Base-by-base conservation (phyloP, 2,797 vertebrate genomes). In the Pempheris klunzingeri region DNA sequence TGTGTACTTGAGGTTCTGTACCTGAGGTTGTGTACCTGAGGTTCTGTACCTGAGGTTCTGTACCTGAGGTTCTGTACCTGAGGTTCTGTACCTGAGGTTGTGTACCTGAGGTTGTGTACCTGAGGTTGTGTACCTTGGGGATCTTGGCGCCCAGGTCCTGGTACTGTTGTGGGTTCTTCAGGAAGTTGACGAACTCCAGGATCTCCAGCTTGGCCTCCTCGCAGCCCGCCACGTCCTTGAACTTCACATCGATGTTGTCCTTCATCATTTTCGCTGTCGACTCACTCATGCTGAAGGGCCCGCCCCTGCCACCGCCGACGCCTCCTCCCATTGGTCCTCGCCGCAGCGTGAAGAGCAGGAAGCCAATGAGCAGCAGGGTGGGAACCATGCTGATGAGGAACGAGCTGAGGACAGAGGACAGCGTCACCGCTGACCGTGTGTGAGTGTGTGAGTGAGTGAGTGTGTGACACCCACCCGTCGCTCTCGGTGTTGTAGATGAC, bases 81-180 rank as follows among this genome's bases (percentile, higher is more conserved):
- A n/a, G n/a, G n/a, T n/a, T n/a, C n/a, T n/a, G n/a, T n/a, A n/a
- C n/a, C n/a, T n/a, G n/a, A n/a, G n/a, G n/a, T n/a, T n/a, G 7
- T 53, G 4, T 2, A 0, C 26, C 8, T 13, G 10, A 12, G 15
- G 32, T 2, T n/a, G 7, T 53, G 4, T 2, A 0, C 26, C 8
- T 13, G 10, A 12, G 15, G 32, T 2, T 55, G 1, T 13, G 11
- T 91, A 98, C 97, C 96, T 98, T 98, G 66, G 97, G 97, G 79
- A 99, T 99, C 93, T 99, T 99, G 90, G 97, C 97, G 80, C 97
- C 97, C n/a, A 99, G 93, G 90, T 98, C 96, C 87, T 97, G 95
- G 78, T 98, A 99, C 70, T 99, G 97, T 82, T 98, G 97, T 20
- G 97, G 97, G 88, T 98, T 98, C 94, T 98, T 98, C 77, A 99